These are phyloP conservation scores for Turnix velox DNA, from an alignment of 2,113 vertebrate species.

Conservation along the genomic window DNA sequence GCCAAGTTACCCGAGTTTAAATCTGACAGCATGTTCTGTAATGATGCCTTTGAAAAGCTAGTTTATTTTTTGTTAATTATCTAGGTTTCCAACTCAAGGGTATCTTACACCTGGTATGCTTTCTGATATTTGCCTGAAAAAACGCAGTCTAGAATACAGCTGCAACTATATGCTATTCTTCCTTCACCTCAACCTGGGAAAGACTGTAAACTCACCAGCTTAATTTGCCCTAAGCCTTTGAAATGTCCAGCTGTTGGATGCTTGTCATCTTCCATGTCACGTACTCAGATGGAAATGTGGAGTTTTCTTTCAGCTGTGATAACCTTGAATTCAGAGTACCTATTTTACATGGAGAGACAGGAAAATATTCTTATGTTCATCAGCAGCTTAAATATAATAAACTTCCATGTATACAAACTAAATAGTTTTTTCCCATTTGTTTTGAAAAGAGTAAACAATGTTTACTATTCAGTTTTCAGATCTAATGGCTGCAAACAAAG, in stretches of 20 bases:
- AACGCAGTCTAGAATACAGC: not conserved
- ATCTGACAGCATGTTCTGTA: not conserved
- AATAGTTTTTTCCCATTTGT: not conserved
- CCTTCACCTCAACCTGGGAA: not conserved
- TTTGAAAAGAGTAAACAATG: not conserved
- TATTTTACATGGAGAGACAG: not conserved
- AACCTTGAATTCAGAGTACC: not conserved
- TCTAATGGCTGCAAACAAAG: not conserved
- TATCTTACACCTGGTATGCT: not conserved
- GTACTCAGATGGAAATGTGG: not conserved
- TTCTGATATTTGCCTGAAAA: not conserved
- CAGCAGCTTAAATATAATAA: not conserved
- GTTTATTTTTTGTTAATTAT: not conserved
- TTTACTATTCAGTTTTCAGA: not conserved
- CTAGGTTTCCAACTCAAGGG: not conserved
- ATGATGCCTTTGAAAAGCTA: not conserved
- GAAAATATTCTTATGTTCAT: not conserved
- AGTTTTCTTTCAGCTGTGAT: not conserved
- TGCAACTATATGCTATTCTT: not conserved
- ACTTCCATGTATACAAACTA: not conserved
- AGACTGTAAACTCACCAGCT: not conserved
- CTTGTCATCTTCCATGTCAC: not conserved
- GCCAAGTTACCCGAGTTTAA: not conserved
- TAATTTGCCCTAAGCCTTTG: not conserved
- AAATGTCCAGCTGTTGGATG: too few species aligned